Evolutionary conservation across 2,113 vertebrate genomes (phyloP), one percentile per base, ranked within the genome.

Genomic region (Dasypus novemcinctus): DNA sequence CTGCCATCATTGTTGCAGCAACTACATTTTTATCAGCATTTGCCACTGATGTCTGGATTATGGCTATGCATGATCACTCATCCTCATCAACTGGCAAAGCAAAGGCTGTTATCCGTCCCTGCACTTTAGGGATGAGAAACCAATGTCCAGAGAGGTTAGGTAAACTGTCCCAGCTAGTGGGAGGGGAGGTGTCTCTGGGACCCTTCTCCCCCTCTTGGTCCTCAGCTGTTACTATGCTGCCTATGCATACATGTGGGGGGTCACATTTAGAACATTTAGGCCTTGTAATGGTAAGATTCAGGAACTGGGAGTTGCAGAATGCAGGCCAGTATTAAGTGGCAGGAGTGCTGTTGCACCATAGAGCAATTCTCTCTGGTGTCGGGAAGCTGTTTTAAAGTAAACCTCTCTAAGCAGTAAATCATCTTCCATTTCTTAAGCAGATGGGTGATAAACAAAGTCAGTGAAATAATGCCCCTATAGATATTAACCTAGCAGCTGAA

Each of bases 361-460:
- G n/a, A 90, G 6, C 20, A 8, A 4, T 20, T 33, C 49, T 80
- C 15, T 91, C 79, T 31, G 63, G 36, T 71, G 91, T 74, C 29
- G 1, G 85, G 82, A 94, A 87, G 46, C 54, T 3, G 18, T 82
- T 82, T 92, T 95, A 61, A 95, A 97, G 95, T 76, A 97, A 97
- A 92, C 79, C 63, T 54, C 68, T 93, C 29, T 91, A 95, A 63
- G 86, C 80, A 78, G n/a, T 97, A 97, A 98, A 94, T 95, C 95
- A 97, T 94, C 91, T 97, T 97, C 94, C 17, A 90, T 63, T 95
- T 97, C 96, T 96, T 95, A 95, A 97, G 96, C 98, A 98, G 97
- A 98, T 97, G 94, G 95, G 84, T 95, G 96, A 95, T 93, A 95
- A 98, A 84, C 78, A 90, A 18, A 91, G 93, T 93, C 43, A 31